These are phyloP conservation scores for Thelaira solivaga DNA, from an alignment of 2,888 invertebrate genomes.

Conservation along the genomic window DNA sequence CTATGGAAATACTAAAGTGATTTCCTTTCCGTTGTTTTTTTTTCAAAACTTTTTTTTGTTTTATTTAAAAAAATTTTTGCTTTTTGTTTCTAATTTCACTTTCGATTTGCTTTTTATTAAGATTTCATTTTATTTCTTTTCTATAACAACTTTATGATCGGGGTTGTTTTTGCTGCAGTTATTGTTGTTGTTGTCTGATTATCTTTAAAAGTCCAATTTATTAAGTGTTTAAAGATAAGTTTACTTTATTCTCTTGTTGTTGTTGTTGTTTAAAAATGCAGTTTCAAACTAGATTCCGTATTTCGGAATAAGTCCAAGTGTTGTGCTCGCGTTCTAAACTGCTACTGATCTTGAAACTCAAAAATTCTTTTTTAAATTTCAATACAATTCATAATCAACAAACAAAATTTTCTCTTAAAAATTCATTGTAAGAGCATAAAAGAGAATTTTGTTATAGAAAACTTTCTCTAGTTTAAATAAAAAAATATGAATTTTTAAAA, in stretches of 20 bases:
- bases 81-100: constrained; percentile 5
- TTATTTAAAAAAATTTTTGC: constrained; percentile 4
- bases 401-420: neutral
- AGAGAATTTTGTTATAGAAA: too few species aligned
- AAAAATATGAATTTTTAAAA: too few species aligned
- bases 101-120: constrained; percentile 30
- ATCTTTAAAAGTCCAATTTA: constrained; percentile 41
- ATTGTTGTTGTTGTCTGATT: constrained; percentile 35
- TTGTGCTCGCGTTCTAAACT: constrained; percentile 51
- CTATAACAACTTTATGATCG: constrained; percentile 4
- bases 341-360: constrained; percentile 61
- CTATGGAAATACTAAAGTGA: neutral
- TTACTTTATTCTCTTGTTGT: constrained; percentile 1
- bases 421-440: neutral
- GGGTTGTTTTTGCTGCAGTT: neutral
- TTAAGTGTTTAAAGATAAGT: constrained; percentile 53
- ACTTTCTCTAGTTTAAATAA: too few species aligned
- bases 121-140: constrained; percentile 16
- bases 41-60: neutral
- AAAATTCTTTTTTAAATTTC: constrained; percentile 42
- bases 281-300: constrained; percentile 24
- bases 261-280: constrained; percentile 22
- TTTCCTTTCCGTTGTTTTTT: constrained; percentile 6
- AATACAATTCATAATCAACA: constrained; percentile 28
- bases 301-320: constrained; percentile 42